Evolutionary conservation across 2,797 vertebrate species (phyloP), one percentile per base, ranked within the genome.

Genomic region (Sylvilagus floridanus): DNA sequence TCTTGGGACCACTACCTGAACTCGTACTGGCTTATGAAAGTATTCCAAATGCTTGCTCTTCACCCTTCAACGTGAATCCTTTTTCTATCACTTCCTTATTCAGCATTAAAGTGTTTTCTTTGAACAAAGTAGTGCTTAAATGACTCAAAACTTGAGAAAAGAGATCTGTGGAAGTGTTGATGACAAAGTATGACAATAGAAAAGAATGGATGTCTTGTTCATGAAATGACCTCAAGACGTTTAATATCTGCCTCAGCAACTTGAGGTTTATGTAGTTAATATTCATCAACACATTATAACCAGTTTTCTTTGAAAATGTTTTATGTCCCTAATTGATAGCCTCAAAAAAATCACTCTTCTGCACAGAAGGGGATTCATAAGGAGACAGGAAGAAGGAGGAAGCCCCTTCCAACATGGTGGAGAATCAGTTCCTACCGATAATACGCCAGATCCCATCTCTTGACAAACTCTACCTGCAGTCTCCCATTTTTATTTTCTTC

Each of bases 11-110:
- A 84, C 26, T 72, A 32, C 13, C 35, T 83, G 32, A 26, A 47
- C 19, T 65, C 37, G 37, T 50, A 77, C 47, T 68, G 76, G 42
- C 4, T 2, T 26, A n/a, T 78, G n/a, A 92, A 22, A 50, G 5
- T 21, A 81, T 81, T 84, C 75, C 65, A 30, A 47, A n/a, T 71
- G 37, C 62, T 90, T 94, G 68, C 35, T 92, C 71, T 88, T 77
- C 69, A 90, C 24, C 13, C 11, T 16, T 84, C 30, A 71, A 9
- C 4, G 5, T 57, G 35, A 88, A 66, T 73, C 7, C 2, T 69
- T 65, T 30, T 73, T 84, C 75, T 28, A 47, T 82, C 19, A 69
- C 62, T 5, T 79, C 16, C 22, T 57, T 4, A 9, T 78, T 94
- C 28, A 65, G 30, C 26, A 83, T 24, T 47, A 22, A 16, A 52